Conservation (phyloP, 2,888 invertebrate genomes). For the Vanessa cardui region DNA sequence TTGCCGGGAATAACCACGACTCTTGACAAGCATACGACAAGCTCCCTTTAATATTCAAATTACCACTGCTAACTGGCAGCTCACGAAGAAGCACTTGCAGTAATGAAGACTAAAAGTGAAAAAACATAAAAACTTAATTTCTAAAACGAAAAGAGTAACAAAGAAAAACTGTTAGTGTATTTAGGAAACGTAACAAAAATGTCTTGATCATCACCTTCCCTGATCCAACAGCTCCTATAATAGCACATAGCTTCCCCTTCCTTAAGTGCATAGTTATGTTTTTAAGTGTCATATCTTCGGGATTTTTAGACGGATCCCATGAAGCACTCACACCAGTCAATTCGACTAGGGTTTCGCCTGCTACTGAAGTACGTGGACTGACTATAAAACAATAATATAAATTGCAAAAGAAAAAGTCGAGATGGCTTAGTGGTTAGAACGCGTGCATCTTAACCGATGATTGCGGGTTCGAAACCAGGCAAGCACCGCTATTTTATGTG, state of each 20-base stretch:
- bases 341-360: conserved; percentile 58
- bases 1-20: conserved; percentile 90
- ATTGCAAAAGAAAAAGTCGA: neutral
- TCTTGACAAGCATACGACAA: conserved; percentile 92
- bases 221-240: conserved; percentile 94
- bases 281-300: conserved; percentile 73
- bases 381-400: conserved; percentile 20
- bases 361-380: conserved; percentile 33
- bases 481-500: no score
- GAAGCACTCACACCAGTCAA: conserved; percentile 61
- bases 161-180: neutral
- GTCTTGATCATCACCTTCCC: conserved; percentile 83
- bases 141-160: neutral
- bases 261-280: conserved; percentile 82
- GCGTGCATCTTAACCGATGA: no score
- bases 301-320: conserved; percentile 61
- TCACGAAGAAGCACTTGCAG: conserved; percentile 88
- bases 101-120: conserved; percentile 80
- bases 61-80: conserved; percentile 83
- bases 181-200: neutral
- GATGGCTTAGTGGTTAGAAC: no score
- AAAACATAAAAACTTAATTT: neutral
- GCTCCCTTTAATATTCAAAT: conserved; percentile 83
- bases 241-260: conserved; percentile 86
- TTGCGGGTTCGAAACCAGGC: no score